These are phyloP conservation scores for Caenorhabditis briggsae DNA, from an alignment of 1,140 invertebrate genomes.

Conservation along the genomic window DNA sequence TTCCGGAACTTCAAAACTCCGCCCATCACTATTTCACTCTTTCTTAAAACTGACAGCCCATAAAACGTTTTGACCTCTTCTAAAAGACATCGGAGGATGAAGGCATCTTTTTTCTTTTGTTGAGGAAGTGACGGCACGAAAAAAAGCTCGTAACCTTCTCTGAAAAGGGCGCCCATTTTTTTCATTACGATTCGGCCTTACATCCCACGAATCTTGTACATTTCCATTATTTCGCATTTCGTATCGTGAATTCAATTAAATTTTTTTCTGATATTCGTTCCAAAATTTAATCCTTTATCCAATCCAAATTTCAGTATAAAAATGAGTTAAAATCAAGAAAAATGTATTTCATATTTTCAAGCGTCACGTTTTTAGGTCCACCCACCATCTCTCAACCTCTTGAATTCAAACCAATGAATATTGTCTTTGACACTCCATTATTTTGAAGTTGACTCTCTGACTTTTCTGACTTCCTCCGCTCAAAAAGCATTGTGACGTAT, in stretches of 20 bases:
- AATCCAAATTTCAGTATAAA: too few relatives aligned
- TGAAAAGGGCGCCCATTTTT: background rate
- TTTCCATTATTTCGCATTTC: too few relatives aligned
- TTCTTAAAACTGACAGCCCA: background rate
- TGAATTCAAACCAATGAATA: background rate
- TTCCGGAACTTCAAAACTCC: background rate
- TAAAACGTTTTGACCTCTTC: background rate
- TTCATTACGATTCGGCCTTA: background rate
- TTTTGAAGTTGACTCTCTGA: background rate
- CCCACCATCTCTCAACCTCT: background rate
- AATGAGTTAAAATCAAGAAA: too few relatives aligned
- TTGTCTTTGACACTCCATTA: background rate
- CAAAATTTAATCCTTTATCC: too few relatives aligned
- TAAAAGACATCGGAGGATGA: background rate
- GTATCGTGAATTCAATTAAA: background rate
- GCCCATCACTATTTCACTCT: background rate
- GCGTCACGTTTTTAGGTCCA: background rate
- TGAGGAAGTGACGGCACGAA: background rate
- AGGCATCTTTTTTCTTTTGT: background rate
- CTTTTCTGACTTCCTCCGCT: background rate
- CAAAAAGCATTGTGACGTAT: background rate
- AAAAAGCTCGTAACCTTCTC: background rate
- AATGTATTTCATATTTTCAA: background rate
- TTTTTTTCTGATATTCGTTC: background rate
- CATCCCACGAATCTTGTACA: constrained; percentile 3